Percentiles rank a stretch among this genome's conserved stretches.
Conservation (phyloP, 2,797 vertebrate genomes). For the Eurystomus glaucurus region DNA sequence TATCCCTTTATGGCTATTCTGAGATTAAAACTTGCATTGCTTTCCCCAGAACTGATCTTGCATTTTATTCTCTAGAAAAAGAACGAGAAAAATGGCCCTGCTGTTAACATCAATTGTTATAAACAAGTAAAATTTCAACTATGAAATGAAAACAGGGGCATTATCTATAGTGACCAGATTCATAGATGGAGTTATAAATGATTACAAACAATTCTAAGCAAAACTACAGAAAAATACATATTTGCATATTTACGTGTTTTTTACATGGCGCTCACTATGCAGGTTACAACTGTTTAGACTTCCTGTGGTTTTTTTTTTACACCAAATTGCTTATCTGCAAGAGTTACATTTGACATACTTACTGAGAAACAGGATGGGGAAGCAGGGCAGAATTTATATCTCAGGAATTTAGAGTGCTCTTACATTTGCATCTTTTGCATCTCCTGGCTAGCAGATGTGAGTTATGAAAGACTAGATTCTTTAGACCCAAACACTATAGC, state of each 20-base stretch:
- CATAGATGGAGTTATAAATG: background rate
- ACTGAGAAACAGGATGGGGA: background rate
- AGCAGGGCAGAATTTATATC: accelerated
- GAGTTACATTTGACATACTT: background rate
- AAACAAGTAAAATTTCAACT: background rate
- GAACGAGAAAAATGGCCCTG: background rate
- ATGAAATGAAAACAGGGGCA: background rate
- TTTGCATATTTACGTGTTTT: background rate
- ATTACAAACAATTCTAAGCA: background rate
- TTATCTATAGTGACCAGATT: background rate
- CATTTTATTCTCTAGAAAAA: background rate
- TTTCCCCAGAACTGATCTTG: background rate
- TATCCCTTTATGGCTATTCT: background rate
- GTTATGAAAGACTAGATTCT: background rate
- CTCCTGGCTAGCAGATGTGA: background rate
- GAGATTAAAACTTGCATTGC: background rate
- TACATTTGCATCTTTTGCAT: background rate
- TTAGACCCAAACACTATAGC: background rate
- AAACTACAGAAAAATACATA: background rate
- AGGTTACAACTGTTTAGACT: background rate
- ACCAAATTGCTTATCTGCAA: background rate
- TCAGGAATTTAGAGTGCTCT: background rate
- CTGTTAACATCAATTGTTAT: background rate
- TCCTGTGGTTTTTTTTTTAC: background rate
- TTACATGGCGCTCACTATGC: background rate